Conservation (phyloP, 2,888 invertebrate genomes). For the Meandrusa payeni region DNA sequence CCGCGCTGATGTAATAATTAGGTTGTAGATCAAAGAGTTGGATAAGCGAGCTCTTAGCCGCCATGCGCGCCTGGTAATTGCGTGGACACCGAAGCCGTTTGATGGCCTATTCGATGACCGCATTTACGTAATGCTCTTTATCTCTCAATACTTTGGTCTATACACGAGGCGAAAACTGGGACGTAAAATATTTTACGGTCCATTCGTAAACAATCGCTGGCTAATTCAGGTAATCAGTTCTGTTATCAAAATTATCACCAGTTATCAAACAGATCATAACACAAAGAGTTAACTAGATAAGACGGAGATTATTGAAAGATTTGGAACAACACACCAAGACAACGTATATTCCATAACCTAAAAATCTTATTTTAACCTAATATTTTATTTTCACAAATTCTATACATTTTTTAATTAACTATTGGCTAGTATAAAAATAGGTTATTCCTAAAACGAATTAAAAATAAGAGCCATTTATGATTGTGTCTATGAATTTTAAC, state of each 20-base stretch:
- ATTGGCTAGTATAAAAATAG: too few relatives aligned
- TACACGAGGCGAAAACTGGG: not conserved
- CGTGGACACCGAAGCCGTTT: slow-evolving; percentile 39
- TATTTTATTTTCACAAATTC: too few relatives aligned
- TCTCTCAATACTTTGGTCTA: slow-evolving; percentile 1
- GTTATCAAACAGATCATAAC: slow-evolving; percentile 10
- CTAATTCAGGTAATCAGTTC: slow-evolving; percentile 8
- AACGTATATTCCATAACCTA: too few relatives aligned
- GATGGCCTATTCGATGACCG: slow-evolving; percentile 29
- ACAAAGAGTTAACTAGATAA: slow-evolving; percentile 6
- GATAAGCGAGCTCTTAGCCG: slow-evolving; percentile 42
- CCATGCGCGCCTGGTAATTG: slow-evolving; percentile 54
- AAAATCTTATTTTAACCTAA: too few relatives aligned
- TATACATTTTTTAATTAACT: too few relatives aligned
- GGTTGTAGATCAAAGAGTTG: slow-evolving; percentile 57
- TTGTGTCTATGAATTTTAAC: too few relatives aligned
- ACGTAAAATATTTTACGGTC: not conserved
- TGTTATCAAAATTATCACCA: slow-evolving; percentile 13
- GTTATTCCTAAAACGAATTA: too few relatives aligned
- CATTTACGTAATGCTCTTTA: slow-evolving; percentile 20
- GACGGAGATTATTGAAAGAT: slow-evolving; percentile 1
- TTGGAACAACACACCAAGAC: not conserved
- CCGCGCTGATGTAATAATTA: slow-evolving; percentile 55
- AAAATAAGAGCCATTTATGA: too few relatives aligned
- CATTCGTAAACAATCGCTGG: not conserved